These are phyloP conservation scores for Pseudomyrmex flavicornis DNA, from an alignment of 1,140 invertebrate species.

Conservation along the genomic window DNA sequence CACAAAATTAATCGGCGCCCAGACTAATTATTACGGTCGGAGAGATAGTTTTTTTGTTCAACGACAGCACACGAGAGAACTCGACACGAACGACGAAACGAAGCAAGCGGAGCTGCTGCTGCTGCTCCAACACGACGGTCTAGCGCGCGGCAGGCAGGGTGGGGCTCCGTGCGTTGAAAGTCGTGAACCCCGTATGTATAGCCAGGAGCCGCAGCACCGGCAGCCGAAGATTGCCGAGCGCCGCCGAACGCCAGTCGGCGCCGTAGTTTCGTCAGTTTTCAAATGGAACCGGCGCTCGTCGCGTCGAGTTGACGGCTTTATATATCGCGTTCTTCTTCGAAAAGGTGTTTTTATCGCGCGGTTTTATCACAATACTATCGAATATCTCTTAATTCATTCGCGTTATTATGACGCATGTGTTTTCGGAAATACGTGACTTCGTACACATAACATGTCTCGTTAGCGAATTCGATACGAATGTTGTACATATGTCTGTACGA, in stretches of 20 bases:
- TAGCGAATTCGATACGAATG: too few relatives aligned
- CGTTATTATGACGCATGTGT: too few relatives aligned
- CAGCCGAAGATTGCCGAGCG: slow-evolving; percentile 64
- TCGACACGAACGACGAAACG: slow-evolving; percentile 56
- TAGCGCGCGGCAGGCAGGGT: slow-evolving; percentile 80
- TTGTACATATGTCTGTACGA: too few relatives aligned
- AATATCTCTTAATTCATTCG: too few relatives aligned
- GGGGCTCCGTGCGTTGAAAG: slow-evolving; percentile 79
- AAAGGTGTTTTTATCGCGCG: neutral
- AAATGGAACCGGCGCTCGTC: neutral
- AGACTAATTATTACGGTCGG: slow-evolving; percentile 26
- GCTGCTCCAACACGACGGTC: slow-evolving; percentile 67
- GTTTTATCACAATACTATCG: too few relatives aligned
- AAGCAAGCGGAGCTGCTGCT: slow-evolving; percentile 68
- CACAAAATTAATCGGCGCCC: slow-evolving; percentile 29
- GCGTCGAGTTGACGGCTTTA: neutral
- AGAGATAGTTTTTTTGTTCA: slow-evolving; percentile 67
- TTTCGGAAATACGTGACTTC: too few relatives aligned
- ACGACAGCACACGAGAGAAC: slow-evolving; percentile 50
- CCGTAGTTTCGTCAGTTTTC: slow-evolving; percentile 15
- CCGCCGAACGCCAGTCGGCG: slow-evolving; percentile 29
- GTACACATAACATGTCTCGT: too few relatives aligned
- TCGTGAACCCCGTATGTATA: slow-evolving; percentile 77
- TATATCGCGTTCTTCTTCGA: neutral
- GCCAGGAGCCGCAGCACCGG: slow-evolving; percentile 57